These are phyloP conservation scores for human DNA, from an alignment of 2,113 vertebrate species.

Conservation along the genomic window GRCh38 chr7:47146001-47146500, in stretches of 20 bases:
- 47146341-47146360: neutral
- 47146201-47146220: rapidly evolving
- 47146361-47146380: neutral
- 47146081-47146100: rapidly evolving
- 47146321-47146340: neutral
- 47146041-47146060: neutral
- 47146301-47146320: neutral
- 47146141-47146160: neutral
- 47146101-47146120: neutral
- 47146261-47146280: neutral
- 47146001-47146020: too few relatives aligned
- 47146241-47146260: neutral
- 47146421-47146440: too few relatives aligned
- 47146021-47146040: neutral
- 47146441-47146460: neutral
- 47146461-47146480: neutral
- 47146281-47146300: neutral
- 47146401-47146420: neutral
- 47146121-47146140: rapidly evolving
- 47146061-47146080: neutral
- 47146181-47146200: rapidly evolving
- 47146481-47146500: neutral
- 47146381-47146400: neutral
- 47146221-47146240: neutral
- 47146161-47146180: too few relatives aligned